phyloP scores from a whole-genome alignment of 2,888 invertebrate species.

The Folsomia manolachei region DNA sequence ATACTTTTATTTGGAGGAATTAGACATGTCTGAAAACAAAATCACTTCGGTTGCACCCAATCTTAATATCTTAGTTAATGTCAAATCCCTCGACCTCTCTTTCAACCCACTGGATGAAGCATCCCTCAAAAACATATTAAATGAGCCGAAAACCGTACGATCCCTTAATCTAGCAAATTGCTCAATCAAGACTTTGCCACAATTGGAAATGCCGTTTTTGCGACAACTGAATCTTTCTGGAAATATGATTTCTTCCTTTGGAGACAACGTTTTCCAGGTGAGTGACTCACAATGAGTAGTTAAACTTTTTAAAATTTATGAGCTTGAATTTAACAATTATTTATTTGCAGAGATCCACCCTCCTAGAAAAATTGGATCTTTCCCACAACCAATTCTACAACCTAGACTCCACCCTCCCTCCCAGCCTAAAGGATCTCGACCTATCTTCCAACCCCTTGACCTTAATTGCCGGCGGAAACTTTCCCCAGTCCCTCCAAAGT shows the following conservation, averaged over 20 bases:
- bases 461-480: conserved; percentile 72
- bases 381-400: conserved; percentile 64
- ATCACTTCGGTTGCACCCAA: conserved; percentile 77
- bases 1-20: conserved; percentile 74
- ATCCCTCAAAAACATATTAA: conserved; percentile 71
- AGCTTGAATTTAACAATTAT: no score
- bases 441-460: conserved; percentile 80
- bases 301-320: no score
- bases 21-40: conserved; percentile 74
- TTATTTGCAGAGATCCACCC: conserved; percentile 64
- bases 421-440: conserved; percentile 70
- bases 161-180: conserved; percentile 78
- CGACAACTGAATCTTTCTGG: conserved; percentile 72
- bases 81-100: conserved; percentile 80
- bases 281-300: no score
- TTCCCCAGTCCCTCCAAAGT: conserved; percentile 62
- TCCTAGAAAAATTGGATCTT: conserved; percentile 73
- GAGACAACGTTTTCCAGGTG: conserved; percentile 66
- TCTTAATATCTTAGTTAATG: conserved; percentile 80
- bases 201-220: conserved; percentile 76
- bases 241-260: conserved; percentile 68
- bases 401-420: conserved; percentile 67
- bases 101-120: conserved; percentile 72
- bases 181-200: conserved; percentile 60
- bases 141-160: conserved; percentile 79